Evolutionary conservation across 2,113 vertebrate species (phyloP), one percentile per base, ranked within the genome.

Genomic region (Anolis carolinensis): DNA sequence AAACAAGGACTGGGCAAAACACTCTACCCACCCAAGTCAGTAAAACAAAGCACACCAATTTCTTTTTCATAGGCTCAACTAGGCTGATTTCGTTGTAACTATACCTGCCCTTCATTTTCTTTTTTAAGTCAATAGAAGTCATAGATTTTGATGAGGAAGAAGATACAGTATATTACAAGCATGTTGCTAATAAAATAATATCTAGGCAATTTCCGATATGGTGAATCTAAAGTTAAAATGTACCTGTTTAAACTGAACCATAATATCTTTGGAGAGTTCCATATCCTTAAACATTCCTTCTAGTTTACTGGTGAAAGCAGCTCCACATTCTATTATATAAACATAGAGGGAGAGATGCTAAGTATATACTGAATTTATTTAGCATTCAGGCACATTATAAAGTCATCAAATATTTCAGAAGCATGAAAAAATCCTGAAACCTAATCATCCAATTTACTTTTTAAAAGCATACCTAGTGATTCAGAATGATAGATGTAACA

Each of bases 271-370:
- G 70, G 97, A 97, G 52, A 97, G 95, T 74, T 97, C 97, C 97
- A 97, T 97, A 91, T 97, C 97, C 93, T 97, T 97, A 92, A 97
- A 97, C 97, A 97, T 97, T 63, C 97, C 97, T 86, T 97, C 97
- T 87, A 97, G 87, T 93, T 97, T 97, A 95, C 96, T 97, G 91
- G 97, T 97, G 90, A 97, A 97, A n/a, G 97, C 97, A 23, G 96
- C 97, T 0, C 97, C 97, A 18, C 97, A 97, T 94, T 97, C 97
- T 97, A 92, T 87, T 73, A 86, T 23, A 90, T 0, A 30, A 72
- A 91, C 75, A 62, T 85, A 80, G 78, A 2, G 20, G 86, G 86
- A 93, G 83, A 93, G n/a, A 89, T 89, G 3, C 20, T 86, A 30
- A n/a, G 34, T 62, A n/a, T 74, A 27, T 13, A 11, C 1, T 32